These are phyloP conservation scores for Argopecten irradians DNA, from an alignment of 1,140 invertebrate genomes.

Conservation along the genomic window DNA sequence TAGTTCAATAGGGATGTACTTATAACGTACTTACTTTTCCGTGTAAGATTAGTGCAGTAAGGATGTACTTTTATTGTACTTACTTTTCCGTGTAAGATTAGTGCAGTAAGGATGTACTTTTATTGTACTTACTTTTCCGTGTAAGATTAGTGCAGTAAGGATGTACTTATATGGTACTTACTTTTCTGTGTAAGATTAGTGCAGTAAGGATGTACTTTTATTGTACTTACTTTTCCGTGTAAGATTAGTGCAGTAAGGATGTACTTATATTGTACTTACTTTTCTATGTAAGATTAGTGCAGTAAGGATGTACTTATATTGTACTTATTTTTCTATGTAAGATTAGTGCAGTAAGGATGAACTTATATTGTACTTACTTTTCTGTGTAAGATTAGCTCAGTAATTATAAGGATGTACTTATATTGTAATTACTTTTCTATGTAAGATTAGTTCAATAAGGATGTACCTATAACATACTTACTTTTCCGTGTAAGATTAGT, in stretches of 20 bases:
- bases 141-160: conserved; percentile 91
- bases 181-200: conserved; percentile 90
- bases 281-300: conserved; percentile 93
- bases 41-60: conserved; percentile 93
- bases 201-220: conserved; percentile 96
- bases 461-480: conserved; percentile 89
- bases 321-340: conserved; percentile 85
- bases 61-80: conserved; percentile 90
- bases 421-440: conserved; percentile 84
- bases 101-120: conserved; percentile 94
- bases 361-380: conserved; percentile 86
- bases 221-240: conserved; percentile 84
- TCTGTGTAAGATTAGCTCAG: conserved; percentile 93
- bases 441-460: conserved; percentile 91
- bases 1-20: conserved; percentile 93
- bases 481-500: conserved; percentile 90
- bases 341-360: conserved; percentile 93
- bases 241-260: conserved; percentile 93
- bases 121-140: conserved; percentile 86
- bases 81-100: conserved; percentile 90
- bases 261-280: conserved; percentile 85
- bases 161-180: conserved; percentile 89
- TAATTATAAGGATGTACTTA: conserved; percentile 96
- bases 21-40: conserved; percentile 85
- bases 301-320: conserved; percentile 95